Conservation (phyloP, 2,797 vertebrate genomes). For the Crax fasciolata region DNA sequence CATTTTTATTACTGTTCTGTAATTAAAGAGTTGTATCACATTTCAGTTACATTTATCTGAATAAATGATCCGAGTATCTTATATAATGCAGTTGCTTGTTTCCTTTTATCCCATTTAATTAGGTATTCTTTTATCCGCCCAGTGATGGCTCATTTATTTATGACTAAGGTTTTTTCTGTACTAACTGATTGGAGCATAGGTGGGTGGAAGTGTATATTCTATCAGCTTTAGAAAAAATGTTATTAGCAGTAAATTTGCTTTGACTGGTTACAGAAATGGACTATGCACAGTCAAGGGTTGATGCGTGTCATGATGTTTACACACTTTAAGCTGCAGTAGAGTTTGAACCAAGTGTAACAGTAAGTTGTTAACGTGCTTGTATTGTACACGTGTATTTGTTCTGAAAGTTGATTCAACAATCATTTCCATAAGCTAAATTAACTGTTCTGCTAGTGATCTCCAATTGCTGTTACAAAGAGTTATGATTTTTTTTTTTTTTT, state of each 20-base stretch:
- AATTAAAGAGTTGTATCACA: slow-evolving; percentile 2
- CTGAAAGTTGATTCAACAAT: background rate
- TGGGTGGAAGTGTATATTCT: background rate
- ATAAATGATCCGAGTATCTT: slow-evolving; percentile 31
- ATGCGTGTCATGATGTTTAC: background rate
- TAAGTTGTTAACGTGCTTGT: background rate
- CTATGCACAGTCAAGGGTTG: background rate
- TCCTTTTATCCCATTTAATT: background rate
- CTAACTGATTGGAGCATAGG: background rate
- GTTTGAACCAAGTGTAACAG: background rate
- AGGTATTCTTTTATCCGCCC: background rate
- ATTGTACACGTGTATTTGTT: fast-evolving
- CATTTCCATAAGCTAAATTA: background rate
- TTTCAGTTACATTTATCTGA: slow-evolving; percentile 27
- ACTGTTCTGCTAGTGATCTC: background rate
- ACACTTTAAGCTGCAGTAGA: background rate
- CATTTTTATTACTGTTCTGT: slow-evolving; percentile 11
- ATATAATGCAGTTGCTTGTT: background rate
- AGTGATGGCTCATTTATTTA: slow-evolving; percentile 14
- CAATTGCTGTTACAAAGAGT: background rate
- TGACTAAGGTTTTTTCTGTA: background rate
- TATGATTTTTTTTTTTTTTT: background rate
- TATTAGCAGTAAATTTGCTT: background rate
- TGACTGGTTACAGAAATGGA: background rate
- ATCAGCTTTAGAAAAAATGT: background rate